Percentiles rank a stretch among this genome's conserved stretches.
Conservation (phyloP, 1,140 invertebrate species). For the Chionoecetes opilio region DNA sequence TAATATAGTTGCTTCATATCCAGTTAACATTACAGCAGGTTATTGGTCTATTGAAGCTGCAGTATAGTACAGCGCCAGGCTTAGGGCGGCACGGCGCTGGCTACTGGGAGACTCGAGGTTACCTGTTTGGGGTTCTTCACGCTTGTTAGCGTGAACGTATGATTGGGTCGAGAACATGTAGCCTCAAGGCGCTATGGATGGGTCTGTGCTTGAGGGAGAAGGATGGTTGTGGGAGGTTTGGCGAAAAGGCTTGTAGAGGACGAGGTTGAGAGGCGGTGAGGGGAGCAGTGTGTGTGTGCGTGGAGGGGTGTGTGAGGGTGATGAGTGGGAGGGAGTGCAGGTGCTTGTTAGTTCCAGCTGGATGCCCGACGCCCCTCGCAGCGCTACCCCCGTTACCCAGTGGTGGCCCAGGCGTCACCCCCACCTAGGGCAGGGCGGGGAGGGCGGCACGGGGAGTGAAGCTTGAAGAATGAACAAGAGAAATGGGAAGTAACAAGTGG, state of each 20-base stretch:
- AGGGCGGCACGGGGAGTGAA: neutral
- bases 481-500: neutral
- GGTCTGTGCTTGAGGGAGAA: neutral
- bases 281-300: neutral
- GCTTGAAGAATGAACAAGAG: conserved; percentile 16
- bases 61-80: too few species aligned
- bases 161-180: neutral
- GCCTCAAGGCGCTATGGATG: neutral
- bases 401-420: neutral
- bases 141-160: neutral
- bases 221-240: neutral
- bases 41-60: neutral
- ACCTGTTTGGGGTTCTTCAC: neutral
- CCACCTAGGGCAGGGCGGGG: neutral
- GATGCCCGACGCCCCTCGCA: neutral
- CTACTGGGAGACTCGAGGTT: neutral
- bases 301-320: neutral
- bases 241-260: neutral
- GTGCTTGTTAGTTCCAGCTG: conserved; percentile 48
- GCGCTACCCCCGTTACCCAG: neutral
- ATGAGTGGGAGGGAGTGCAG: conserved; percentile 24
- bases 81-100: neutral
- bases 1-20: conserved; percentile 41
- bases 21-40: conserved; percentile 39
- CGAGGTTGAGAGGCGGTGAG: neutral